A percentile compares a stretch with the other conserved stretches of the same genome.
Evolutionary conservation across 2,888 invertebrate species (phyloP).

Genomic region (Sclerodermus sp.): DNA sequence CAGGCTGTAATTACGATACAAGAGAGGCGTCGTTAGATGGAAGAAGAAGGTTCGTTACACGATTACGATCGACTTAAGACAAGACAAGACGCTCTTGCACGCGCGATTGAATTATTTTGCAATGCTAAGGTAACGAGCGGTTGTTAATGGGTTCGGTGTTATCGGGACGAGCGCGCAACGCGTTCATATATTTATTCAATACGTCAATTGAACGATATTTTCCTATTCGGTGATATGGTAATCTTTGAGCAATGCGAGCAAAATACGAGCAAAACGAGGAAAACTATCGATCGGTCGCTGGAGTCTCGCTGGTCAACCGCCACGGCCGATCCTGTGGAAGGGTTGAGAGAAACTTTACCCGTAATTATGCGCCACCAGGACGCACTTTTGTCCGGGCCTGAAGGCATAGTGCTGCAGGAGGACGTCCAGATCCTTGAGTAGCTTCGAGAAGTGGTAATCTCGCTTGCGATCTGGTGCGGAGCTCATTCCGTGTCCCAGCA

Average conservation of each 20-base stretch:
- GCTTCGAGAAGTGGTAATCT: slow-evolving; percentile 65
- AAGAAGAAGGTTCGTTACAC: slow-evolving; percentile 14
- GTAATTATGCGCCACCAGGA: slow-evolving; percentile 70
- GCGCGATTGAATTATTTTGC: slow-evolving; percentile 14
- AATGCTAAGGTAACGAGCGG: slow-evolving; percentile 5
- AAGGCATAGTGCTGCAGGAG: slow-evolving; percentile 67
- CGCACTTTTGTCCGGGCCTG: slow-evolving; percentile 60
- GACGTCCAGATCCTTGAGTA: slow-evolving; percentile 63
- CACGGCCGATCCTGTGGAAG: no score
- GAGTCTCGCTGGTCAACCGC: no score
- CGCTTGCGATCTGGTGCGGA: slow-evolving; percentile 62
- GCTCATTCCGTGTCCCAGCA: slow-evolving; percentile 71
- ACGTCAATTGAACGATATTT: no score
- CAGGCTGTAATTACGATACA: slow-evolving; percentile 18
- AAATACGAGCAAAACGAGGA: no score
- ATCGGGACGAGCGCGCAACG: no score
- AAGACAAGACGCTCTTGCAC: slow-evolving; percentile 2
- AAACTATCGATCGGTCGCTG: no score
- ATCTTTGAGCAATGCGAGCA: no score
- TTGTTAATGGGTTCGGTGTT: no score
- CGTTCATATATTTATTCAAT: no score
- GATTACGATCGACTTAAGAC: slow-evolving; percentile 6
- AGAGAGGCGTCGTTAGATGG: slow-evolving; percentile 15
- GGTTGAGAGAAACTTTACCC: slow-evolving; percentile 58
- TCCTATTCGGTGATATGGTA: no score